Evolutionary conservation across 2,113 vertebrate species (phyloP), one percentile per base, ranked within the genome.

Genomic region (Hippolais icterina): DNA sequence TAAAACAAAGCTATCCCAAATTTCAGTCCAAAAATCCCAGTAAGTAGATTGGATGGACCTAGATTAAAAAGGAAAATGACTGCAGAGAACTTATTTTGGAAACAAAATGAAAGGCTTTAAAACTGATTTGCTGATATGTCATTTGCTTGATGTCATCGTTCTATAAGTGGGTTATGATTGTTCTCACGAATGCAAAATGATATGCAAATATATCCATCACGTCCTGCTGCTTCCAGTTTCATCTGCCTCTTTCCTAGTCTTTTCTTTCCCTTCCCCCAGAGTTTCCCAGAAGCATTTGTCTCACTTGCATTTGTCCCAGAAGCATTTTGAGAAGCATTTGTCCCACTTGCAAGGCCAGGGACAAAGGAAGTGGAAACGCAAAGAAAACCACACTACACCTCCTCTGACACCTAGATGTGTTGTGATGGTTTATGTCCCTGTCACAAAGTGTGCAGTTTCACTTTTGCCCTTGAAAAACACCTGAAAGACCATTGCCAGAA

Each of bases 141-240:
- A 59, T 75, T 82, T 66, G 52, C 42, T 76, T 71, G 76, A 85
- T 86, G 52, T 71, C 92, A 90, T 70, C 56, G 27, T 66, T 74
- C 88, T 64, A 0, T 46, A 89, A 92, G 65, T 71, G 65, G 69
- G 83, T 81, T 95, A 87, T 75, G 86, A 94, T 75, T 89, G 88
- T 83, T 83, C 90, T 95, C 64, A 79, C 47, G 15, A 81, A 87
- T 50, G 83, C 56, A 79, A 93, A 96, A 90, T 71, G 6, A 60
- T 60, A 81, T 84, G 83, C 69, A 93, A 95, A 94, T 88, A 64
- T 6, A 90, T 39, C 56, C 46, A 23, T 54, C 75, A 41, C 1
- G 0, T 71, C 52, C 64, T 63, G 83, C 85, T 90, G 76, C 37
- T 89, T 66, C 44, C 27, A 63, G 12, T 78, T 94, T 88, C 33